These are phyloP conservation scores for Pseudochirops corinnae DNA, from an alignment of 2,797 vertebrate species.

Conservation along the genomic window DNA sequence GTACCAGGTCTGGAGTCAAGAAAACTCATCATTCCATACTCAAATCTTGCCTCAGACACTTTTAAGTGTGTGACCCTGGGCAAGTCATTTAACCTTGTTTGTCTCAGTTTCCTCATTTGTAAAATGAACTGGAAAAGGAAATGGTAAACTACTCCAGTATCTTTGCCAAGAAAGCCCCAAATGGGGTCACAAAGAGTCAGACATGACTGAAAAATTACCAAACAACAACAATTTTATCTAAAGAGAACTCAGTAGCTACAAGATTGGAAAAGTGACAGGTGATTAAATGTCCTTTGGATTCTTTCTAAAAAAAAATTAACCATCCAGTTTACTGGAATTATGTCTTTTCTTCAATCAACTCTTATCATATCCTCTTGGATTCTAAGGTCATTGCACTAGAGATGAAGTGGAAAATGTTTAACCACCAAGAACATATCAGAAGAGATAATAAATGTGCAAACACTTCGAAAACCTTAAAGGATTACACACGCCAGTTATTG, in stretches of 20 bases:
- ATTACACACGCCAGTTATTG: neutral
- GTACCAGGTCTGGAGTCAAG: neutral
- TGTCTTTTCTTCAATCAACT: neutral
- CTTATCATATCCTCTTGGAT: neutral
- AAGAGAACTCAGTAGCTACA: neutral
- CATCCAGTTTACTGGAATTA: neutral
- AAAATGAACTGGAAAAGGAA: neutral
- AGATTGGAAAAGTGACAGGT: conserved; percentile 3
- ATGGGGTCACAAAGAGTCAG: neutral
- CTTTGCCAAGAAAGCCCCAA: neutral
- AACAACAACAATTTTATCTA: neutral
- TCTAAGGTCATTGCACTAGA: neutral
- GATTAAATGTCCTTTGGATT: conserved; percentile 28
- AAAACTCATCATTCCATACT: neutral
- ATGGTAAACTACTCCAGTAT: neutral
- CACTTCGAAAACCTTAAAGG: neutral
- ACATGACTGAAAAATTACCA: neutral
- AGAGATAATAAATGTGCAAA: neutral
- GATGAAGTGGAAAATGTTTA: neutral
- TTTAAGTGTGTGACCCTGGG: neutral
- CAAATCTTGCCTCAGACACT: neutral
- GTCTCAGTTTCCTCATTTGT: neutral
- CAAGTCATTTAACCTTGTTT: neutral
- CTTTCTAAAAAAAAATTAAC: neutral
- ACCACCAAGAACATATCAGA: neutral